A percentile compares a stretch with the other conserved stretches of the same genome.
These are phyloP conservation scores for Margarornis squamiger DNA, from an alignment of 2,797 vertebrate species.

Conservation along the genomic window DNA sequence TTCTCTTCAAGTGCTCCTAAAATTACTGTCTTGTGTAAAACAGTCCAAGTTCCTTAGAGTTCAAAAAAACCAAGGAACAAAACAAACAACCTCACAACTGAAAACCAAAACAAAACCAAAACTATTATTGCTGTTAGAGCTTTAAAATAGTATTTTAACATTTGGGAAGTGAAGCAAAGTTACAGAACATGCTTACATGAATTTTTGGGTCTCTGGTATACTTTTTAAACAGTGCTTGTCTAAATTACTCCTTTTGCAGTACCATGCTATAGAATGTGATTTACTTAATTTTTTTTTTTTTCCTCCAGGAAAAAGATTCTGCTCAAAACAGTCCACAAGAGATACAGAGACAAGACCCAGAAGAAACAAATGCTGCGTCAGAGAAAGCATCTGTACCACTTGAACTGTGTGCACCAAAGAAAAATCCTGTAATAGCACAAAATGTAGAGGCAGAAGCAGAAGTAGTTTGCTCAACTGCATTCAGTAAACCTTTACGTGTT, in stretches of 20 bases:
- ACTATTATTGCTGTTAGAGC: background rate
- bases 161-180: background rate
- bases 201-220: background rate
- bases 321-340: constrained; percentile 43
- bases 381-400: constrained; percentile 18
- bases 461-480: background rate
- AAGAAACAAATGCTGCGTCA: constrained; percentile 32
- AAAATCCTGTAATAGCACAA: constrained; percentile 66
- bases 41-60: background rate
- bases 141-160: background rate
- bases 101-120: background rate
- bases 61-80: background rate
- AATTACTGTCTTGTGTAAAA: background rate
- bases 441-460: constrained; percentile 1
- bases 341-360: constrained; percentile 42
- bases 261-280: background rate
- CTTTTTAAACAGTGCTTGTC: background rate
- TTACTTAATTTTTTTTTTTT: background rate
- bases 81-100: background rate
- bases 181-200: background rate
- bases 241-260: background rate
- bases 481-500: constrained; percentile 13
- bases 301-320: constrained; percentile 54
- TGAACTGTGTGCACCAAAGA: constrained; percentile 58
- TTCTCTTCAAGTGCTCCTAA: background rate